A percentile compares a stretch with the other conserved stretches of the same genome.
phyloP scores from a whole-genome alignment of 2,797 vertebrate species.

The Pseudomugil tenellus region DNA sequence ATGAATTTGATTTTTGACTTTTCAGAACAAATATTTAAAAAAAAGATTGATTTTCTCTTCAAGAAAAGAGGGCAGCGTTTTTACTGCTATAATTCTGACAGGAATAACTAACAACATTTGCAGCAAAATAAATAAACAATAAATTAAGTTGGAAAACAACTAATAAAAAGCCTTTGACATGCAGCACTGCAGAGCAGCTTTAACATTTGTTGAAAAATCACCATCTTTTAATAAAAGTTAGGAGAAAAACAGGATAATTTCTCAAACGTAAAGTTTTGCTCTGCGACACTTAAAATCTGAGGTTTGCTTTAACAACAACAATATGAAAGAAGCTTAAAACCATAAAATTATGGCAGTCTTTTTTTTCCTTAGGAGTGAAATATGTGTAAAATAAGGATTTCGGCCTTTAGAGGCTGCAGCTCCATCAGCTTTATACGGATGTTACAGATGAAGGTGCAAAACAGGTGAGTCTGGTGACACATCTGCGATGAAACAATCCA shows the following conservation, averaged over 20 bases:
- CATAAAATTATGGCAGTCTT: slow-evolving; percentile 6
- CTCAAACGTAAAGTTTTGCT: slow-evolving; percentile 1
- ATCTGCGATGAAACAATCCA: background rate
- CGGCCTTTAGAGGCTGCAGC: background rate
- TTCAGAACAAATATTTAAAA: background rate
- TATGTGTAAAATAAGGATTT: background rate
- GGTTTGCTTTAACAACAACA: background rate
- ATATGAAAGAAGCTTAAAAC: slow-evolving; percentile 6
- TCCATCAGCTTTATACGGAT: background rate
- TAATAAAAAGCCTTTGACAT: slow-evolving; percentile 37
- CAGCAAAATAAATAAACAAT: slow-evolving; percentile 78
- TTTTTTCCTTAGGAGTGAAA: background rate
- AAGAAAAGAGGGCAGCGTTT: background rate
- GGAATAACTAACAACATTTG: slow-evolving; percentile 44
- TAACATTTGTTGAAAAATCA: slow-evolving; percentile 5
- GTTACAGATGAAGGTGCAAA: background rate
- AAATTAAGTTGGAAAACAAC: slow-evolving; percentile 69
- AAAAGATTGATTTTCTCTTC: background rate
- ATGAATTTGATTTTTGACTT: slow-evolving; percentile 20
- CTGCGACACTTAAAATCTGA: slow-evolving; percentile 3
- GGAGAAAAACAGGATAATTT: background rate
- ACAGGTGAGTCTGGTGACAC: background rate
- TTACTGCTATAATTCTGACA: slow-evolving; percentile 24
- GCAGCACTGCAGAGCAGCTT: slow-evolving; percentile 27
- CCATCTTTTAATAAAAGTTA: slow-evolving; percentile 3